These are phyloP conservation scores for human (Homo sapiens) DNA, from an alignment of 2,113 vertebrate genomes.

Conservation along the genomic window GRCh38 chr1:112086001-112086500, in stretches of 20 bases:
- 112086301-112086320: neutral
- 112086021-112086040: neutral
- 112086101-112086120: neutral
- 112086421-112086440: conserved; percentile 56
- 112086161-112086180: neutral
- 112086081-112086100: neutral
- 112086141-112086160: neutral
- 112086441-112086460: conserved; percentile 34
- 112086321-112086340: conserved; percentile 36
- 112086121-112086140: neutral
- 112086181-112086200: neutral
- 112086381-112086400: conserved; percentile 32
- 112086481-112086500: neutral
- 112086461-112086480: neutral
- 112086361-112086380: neutral
- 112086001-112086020: conserved; percentile 20
- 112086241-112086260: neutral
- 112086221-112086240: neutral
- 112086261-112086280: conserved; percentile 1
- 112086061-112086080: neutral
- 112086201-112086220: neutral
- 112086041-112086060: neutral
- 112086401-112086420: conserved; percentile 72
- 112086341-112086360: conserved; percentile 2
- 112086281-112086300: neutral